phyloP scores from a whole-genome alignment of 2,113 vertebrate species.

The Leuciscus idus region DNA sequence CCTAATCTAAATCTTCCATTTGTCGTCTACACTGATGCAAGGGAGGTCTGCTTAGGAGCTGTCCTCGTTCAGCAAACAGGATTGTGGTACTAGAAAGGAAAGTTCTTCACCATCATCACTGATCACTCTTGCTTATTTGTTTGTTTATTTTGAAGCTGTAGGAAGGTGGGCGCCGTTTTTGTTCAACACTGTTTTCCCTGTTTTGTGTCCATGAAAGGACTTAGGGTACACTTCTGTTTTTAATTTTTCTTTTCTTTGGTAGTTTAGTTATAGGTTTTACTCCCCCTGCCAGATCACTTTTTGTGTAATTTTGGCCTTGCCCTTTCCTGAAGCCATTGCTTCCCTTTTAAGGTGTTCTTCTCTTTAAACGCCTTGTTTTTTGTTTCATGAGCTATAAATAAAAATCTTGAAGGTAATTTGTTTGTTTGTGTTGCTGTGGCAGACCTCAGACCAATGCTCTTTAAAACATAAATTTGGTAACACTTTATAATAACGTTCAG shows the following conservation, averaged over 20 bases:
- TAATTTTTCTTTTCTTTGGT: not conserved
- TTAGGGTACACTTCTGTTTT: not conserved
- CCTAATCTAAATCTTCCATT: not conserved
- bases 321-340: not conserved
- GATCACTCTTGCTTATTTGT: not conserved
- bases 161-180: not conserved
- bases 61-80: not conserved
- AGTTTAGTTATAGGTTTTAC: not conserved
- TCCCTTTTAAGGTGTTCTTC: not conserved
- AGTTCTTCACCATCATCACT: not conserved
- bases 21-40: not conserved
- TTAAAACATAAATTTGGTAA: too few relatives aligned
- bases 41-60: not conserved
- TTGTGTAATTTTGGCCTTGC: not conserved
- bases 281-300: not conserved
- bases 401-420: too few relatives aligned
- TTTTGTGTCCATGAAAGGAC: not conserved
- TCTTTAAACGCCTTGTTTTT: too few relatives aligned
- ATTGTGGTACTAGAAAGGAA: not conserved
- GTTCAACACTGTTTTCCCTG: not conserved
- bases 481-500: too few relatives aligned
- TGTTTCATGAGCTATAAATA: too few relatives aligned
- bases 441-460: too few relatives aligned
- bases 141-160: not conserved
- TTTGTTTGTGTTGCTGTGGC: too few relatives aligned